Percentiles rank a stretch among this genome's conserved stretches.
phyloP scores from a whole-genome alignment of 2,113 vertebrate species.

The Crotophaga sulcirostris region DNA sequence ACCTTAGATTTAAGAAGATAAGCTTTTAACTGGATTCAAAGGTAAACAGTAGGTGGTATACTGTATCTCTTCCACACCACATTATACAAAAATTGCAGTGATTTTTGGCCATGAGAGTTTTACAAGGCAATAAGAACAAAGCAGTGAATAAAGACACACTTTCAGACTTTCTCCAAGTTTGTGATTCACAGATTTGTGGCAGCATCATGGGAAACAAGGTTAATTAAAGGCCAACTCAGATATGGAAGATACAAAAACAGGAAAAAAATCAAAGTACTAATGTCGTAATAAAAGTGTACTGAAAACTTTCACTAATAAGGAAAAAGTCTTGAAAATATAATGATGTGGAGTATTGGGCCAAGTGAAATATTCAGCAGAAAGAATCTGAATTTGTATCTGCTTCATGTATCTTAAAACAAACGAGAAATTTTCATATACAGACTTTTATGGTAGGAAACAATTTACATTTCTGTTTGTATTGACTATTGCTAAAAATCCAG shows the following conservation, averaged over 20 bases:
- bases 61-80: neutral
- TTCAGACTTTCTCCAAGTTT: neutral
- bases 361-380: neutral
- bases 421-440: neutral
- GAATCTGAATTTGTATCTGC: neutral
- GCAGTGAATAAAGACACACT: neutral
- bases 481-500: neutral
- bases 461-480: neutral
- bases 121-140: fast-evolving
- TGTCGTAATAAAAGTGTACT: fast-evolving
- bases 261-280: neutral
- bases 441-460: neutral
- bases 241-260: neutral
- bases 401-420: neutral
- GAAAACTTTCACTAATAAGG: neutral
- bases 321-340: neutral
- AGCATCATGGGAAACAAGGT: neutral
- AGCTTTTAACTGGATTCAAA: neutral
- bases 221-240: neutral
- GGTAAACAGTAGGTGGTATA: neutral
- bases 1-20: neutral
- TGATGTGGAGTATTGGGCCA: neutral
- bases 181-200: neutral
- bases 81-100: neutral
- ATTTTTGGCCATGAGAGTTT: neutral